Evolutionary conservation across 1,140 invertebrate genomes (phyloP), one percentile per base, ranked within the genome.

Genomic region (Brevipalpus yothersi): DNA sequence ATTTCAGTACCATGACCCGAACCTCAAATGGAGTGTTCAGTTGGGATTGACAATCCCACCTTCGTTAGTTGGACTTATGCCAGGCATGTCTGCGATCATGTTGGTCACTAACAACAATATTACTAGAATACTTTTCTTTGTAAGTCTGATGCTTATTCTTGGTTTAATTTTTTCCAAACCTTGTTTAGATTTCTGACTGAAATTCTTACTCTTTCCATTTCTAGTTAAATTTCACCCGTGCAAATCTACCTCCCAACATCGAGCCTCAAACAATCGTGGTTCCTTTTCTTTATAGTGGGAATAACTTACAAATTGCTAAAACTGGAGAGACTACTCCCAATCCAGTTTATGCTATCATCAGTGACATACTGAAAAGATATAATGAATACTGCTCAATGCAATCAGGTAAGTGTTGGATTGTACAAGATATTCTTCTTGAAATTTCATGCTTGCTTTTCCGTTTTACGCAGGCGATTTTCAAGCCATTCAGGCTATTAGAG

Each of bases 1-100:
- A n/a, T 63, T 64, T 13, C 62, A 74, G 72, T 75, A 79, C 55
- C 81, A 82, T 1, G 75, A 76, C 43, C 67, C 82, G 11, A 72
- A 72, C 4, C 69, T 80, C 51, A 82, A 83, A 65, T 94, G 89
- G 88, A 77, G 79, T 21, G 79, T 92, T 39, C 85, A 90, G 69
- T 86, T 86, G 79, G 88, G 87, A 69, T 73, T 94, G 64, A 80
- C 88, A 40, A 84, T 90, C 63, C 87, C 90, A 56, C 88, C 88
- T 17, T 82, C 82, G 0, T 76, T 80, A 53, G 82, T 81, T 39
- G 49, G n/a, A 15, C 43, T n/a, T n/a, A 82, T 91, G 62, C 81
- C 80, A 56, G 88, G 87, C 13, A 82, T 82, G 70, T 79, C 86
- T 13, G 84, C 83, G 15, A 80, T 92, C 62, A 74, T 90, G 15